phyloP scores from a whole-genome alignment of 2,888 invertebrate genomes.

The Atherix ibis region DNA sequence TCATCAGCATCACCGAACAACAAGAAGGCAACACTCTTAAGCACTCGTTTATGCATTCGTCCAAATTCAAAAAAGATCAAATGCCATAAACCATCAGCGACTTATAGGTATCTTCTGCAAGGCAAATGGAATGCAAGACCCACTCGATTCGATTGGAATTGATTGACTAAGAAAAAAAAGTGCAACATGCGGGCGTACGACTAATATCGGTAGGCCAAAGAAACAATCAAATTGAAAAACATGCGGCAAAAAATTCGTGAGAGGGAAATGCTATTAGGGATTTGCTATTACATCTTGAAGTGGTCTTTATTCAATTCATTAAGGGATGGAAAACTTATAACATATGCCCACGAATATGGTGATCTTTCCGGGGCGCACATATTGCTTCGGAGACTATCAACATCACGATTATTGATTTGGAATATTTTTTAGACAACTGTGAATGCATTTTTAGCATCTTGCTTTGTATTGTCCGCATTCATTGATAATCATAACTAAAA shows the following conservation, averaged over 20 bases:
- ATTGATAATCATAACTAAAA: too few species aligned
- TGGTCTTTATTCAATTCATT: conserved; percentile 5
- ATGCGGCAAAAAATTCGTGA: conserved; percentile 4
- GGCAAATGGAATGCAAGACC: too few species aligned
- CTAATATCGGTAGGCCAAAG: background rate
- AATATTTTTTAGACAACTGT: too few species aligned
- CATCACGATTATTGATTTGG: too few species aligned
- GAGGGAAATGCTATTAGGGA: conserved; percentile 4
- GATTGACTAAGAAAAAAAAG: conserved; percentile 1
- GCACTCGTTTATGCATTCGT: background rate
- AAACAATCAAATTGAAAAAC: background rate
- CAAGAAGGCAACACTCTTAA: background rate
- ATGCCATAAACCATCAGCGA: background rate
- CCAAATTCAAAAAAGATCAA: background rate
- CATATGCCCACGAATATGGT: conserved; percentile 1
- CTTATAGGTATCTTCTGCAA: background rate
- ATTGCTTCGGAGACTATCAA: too few species aligned
- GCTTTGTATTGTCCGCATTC: too few species aligned
- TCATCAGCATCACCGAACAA: too few species aligned
- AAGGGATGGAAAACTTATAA: background rate
- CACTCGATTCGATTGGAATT: background rate
- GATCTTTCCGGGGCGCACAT: background rate
- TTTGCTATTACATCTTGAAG: conserved; percentile 3
- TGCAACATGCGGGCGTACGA: conserved; percentile 2
- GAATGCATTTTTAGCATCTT: too few species aligned